These are phyloP conservation scores for Brachyhypopomus gauderio DNA, from an alignment of 2,113 vertebrate species.

Conservation along the genomic window DNA sequence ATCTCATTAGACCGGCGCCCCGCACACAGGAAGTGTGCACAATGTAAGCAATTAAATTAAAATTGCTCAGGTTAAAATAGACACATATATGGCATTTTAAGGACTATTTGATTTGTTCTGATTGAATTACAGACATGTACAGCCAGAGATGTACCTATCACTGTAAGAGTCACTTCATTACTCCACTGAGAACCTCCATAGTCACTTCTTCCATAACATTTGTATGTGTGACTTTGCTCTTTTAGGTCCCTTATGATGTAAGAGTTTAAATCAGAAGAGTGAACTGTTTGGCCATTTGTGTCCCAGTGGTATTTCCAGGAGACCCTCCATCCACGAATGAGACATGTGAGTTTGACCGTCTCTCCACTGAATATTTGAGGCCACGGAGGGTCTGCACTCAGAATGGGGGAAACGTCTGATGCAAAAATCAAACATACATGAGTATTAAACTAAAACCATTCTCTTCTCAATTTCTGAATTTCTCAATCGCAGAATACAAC, in stretches of 20 bases:
- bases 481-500: not conserved
- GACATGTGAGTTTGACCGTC: constrained; percentile 12
- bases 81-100: not conserved
- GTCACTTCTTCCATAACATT: not conserved
- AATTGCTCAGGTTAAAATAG: not conserved
- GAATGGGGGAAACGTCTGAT: not conserved
- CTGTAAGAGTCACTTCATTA: constrained; percentile 23
- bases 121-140: not conserved
- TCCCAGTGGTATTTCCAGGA: not conserved
- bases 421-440: not conserved
- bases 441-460: not conserved
- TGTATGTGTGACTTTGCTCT: not conserved
- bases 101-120: not conserved
- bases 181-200: not conserved
- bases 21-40: too few relatives aligned
- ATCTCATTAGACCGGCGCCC: too few relatives aligned
- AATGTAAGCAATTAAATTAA: too few relatives aligned
- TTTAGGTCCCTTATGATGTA: not conserved
- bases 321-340: not conserved
- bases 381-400: not conserved
- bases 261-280: not conserved
- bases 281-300: not conserved
- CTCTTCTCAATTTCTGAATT: not conserved
- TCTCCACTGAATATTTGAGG: constrained; percentile 27
- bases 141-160: constrained; percentile 17